Evolutionary conservation across 2,113 vertebrate species (phyloP), one percentile per base, ranked within the genome.

Genomic region (Forbesichthys papilliferus): DNA sequence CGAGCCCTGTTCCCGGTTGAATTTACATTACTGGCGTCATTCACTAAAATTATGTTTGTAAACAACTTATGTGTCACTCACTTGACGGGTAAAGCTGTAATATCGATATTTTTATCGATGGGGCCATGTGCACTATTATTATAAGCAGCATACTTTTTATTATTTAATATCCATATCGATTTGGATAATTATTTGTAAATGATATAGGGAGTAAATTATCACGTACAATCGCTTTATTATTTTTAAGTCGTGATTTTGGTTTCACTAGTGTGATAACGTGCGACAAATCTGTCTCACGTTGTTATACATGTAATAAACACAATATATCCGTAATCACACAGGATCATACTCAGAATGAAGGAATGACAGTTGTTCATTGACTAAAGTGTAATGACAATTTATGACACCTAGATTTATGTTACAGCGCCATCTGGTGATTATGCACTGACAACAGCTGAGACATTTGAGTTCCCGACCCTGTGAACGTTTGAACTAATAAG

Each of bases 21-120:
- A 61, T 86, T 84, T 68, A 80, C 64, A 18, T 3, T n/a, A 13
- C 66, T 81, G 75, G 72, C 80, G 80, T 82, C 86, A 67, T 57
- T 52, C 18, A 61, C 67, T 62, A 47, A 68, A 80, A 77, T 33
- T n/a, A 1, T 85, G 84, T 90, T 89, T 86, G 88, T 90, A 90
- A 90, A 92, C 88, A 90, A 61, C 71, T 64, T 18, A 0, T 18
- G 69, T 84, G 71, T 75, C 74, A 47, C 56, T 75, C 74, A 47
- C 56, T 16, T 57, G 53, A 14, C 71, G 51, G 66, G 61, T 80
- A 70, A 71, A 20, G 16, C 51, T 59, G 68, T 79, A 1, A 69
- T 36, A 1, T 59, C 0, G 8, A 36, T 69, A 65, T 90, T 86
- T 88, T 89, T 72, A 76, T 84, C 82, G 60, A 59, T 48, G 6